These are phyloP conservation scores for Mesocentrotus franciscanus DNA, from an alignment of 53 echinoderm and acorn worm genomes.

Conservation along the genomic window DNA sequence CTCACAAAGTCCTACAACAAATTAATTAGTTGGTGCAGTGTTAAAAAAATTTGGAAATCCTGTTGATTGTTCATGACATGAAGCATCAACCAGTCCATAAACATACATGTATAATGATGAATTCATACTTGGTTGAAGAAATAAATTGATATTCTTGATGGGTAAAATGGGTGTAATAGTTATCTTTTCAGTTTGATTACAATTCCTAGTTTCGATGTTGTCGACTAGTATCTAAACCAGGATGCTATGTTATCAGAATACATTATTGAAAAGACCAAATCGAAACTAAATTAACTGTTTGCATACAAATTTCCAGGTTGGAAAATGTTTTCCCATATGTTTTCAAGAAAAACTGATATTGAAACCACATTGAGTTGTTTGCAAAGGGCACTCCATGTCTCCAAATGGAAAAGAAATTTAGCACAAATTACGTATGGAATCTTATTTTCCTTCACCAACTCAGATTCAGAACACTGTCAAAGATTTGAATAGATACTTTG, in stretches of 20 bases:
- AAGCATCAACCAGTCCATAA: not conserved
- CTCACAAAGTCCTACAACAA: not conserved
- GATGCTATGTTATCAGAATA: not conserved
- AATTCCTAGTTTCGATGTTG: conserved; percentile 13
- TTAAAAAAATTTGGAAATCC: not conserved
- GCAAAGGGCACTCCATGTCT: not conserved
- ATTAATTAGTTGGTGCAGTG: not conserved
- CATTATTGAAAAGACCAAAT: conserved; percentile 1
- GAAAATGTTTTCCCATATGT: not conserved
- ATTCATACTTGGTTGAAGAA: not conserved
- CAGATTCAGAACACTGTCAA: not conserved
- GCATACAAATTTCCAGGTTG: not conserved
- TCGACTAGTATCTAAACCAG: not conserved
- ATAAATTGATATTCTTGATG: not conserved
- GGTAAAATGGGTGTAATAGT: conserved; percentile 18
- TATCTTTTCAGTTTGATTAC: not conserved
- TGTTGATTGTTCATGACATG: not conserved
- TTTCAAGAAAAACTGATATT: conserved; percentile 11
- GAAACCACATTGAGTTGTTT: not conserved
- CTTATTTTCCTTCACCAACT: not conserved
- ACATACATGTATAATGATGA: no score
- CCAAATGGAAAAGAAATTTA: not conserved
- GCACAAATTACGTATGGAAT: not conserved
- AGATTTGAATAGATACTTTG: not conserved
- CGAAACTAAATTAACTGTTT: conserved; percentile 40